These are phyloP conservation scores for Dexiosoma caninum DNA, from an alignment of 2,888 invertebrate species.

Conservation along the genomic window DNA sequence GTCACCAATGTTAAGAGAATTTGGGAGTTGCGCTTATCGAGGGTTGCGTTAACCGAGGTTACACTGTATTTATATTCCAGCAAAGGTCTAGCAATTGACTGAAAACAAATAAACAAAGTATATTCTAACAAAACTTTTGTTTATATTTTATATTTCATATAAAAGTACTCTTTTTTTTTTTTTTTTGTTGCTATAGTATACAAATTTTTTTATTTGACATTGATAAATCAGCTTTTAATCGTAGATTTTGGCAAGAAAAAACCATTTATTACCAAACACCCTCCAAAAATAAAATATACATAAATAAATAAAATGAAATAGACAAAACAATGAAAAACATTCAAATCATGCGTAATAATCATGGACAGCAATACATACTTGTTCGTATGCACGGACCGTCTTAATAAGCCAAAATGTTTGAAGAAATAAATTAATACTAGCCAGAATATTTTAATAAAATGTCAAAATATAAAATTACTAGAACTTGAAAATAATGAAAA, in stretches of 20 bases:
- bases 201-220: slow-evolving; percentile 67
- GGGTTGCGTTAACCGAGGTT: too few relatives aligned
- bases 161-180: too few relatives aligned
- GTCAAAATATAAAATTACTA: slow-evolving; percentile 30
- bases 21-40: too few relatives aligned
- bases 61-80: slow-evolving; percentile 9
- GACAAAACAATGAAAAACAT: slow-evolving; percentile 31
- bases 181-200: neutral
- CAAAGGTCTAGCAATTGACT: neutral
- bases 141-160: neutral
- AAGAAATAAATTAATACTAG: slow-evolving; percentile 24
- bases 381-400: slow-evolving; percentile 9
- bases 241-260: slow-evolving; percentile 74
- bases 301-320: neutral
- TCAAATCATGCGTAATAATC: slow-evolving; percentile 46
- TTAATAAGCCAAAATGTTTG: slow-evolving; percentile 34
- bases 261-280: slow-evolving; percentile 63
- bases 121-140: neutral
- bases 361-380: neutral
- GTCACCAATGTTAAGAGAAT: too few relatives aligned
- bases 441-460: slow-evolving; percentile 56
- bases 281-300: neutral
- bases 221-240: slow-evolving; percentile 77
- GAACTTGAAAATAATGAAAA: neutral
- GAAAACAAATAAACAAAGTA: neutral